A percentile compares a stretch with the other conserved stretches of the same genome.
These are phyloP conservation scores for Polyploca ridens DNA, from an alignment of 2,888 invertebrate species.

Conservation along the genomic window DNA sequence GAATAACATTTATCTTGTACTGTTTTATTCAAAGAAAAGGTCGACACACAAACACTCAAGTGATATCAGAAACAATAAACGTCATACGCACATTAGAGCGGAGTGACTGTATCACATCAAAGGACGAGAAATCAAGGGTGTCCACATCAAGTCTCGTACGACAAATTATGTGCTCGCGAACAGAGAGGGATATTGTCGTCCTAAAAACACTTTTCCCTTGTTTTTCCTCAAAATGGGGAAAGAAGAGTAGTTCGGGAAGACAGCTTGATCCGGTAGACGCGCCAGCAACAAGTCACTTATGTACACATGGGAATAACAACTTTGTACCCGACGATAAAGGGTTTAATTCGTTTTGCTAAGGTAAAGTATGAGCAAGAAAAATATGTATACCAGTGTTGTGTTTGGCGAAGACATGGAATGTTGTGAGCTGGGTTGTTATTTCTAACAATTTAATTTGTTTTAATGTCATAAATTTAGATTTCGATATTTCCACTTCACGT, in stretches of 20 bases:
- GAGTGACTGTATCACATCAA: slow-evolving; percentile 44
- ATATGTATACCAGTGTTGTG: slow-evolving; percentile 44
- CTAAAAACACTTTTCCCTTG: slow-evolving; percentile 74
- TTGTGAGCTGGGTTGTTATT: slow-evolving; percentile 68
- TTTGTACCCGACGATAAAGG: slow-evolving; percentile 49
- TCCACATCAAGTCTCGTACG: slow-evolving; percentile 63
- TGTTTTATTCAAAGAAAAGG: slow-evolving; percentile 21
- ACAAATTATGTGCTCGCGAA: slow-evolving; percentile 73
- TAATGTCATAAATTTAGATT: too few relatives aligned
- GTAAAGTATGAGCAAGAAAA: slow-evolving; percentile 38
- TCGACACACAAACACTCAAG: slow-evolving; percentile 20
- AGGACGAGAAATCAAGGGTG: slow-evolving; percentile 49
- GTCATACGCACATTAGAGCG: slow-evolving; percentile 36
- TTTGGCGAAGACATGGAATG: slow-evolving; percentile 64
- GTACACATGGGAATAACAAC: slow-evolving; percentile 56
- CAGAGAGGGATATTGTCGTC: slow-evolving; percentile 73
- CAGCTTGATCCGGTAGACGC: slow-evolving; percentile 76
- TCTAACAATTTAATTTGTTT: slow-evolving; percentile 30
- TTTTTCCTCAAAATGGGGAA: slow-evolving; percentile 70
- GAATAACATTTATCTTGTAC: slow-evolving; percentile 20
- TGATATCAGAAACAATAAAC: slow-evolving; percentile 37
- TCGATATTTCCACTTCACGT: too few relatives aligned
- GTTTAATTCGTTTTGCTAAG: slow-evolving; percentile 48
- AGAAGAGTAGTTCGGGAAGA: slow-evolving; percentile 74
- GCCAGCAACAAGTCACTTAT: slow-evolving; percentile 75